These are phyloP conservation scores for Gambusia affinis DNA, from an alignment of 2,113 vertebrate species.

Conservation along the genomic window DNA sequence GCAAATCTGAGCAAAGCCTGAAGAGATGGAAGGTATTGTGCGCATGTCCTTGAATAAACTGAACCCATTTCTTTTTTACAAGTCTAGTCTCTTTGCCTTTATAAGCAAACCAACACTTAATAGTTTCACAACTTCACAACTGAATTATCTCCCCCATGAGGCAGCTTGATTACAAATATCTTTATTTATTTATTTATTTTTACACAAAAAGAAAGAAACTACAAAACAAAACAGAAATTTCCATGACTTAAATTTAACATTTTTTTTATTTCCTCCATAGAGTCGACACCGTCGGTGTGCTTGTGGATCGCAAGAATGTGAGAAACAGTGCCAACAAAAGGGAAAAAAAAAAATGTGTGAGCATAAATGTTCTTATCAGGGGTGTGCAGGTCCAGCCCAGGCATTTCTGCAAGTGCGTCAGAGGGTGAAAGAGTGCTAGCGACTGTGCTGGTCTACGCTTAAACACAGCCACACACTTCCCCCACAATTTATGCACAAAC, in stretches of 20 bases:
- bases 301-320: conserved; percentile 34
- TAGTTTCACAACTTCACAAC: not conserved
- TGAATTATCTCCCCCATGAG: not conserved
- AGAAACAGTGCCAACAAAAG: not conserved
- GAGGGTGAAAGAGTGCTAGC: conserved; percentile 38
- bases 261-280: not conserved
- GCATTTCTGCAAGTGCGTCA: conserved; percentile 40
- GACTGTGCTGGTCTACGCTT: conserved; percentile 33
- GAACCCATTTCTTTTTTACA: not conserved
- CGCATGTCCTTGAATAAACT: conserved; percentile 21
- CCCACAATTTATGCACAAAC: conserved; percentile 24
- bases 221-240: conserved; percentile 9
- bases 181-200: conserved; percentile 52
- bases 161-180: conserved; percentile 12
- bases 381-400: conserved; percentile 62
- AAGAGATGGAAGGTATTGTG: conserved; percentile 37
- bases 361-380: conserved; percentile 68
- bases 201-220: conserved; percentile 1
- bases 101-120: not conserved
- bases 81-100: not conserved
- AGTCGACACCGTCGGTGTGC: conserved; percentile 18
- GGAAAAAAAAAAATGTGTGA: conserved; percentile 17
- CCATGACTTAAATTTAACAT: conserved; percentile 22
- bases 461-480: conserved; percentile 26
- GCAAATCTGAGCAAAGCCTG: conserved; percentile 48